Evolutionary conservation across 2,888 invertebrate species (phyloP).

Genomic region (Lypha dubia): DNA sequence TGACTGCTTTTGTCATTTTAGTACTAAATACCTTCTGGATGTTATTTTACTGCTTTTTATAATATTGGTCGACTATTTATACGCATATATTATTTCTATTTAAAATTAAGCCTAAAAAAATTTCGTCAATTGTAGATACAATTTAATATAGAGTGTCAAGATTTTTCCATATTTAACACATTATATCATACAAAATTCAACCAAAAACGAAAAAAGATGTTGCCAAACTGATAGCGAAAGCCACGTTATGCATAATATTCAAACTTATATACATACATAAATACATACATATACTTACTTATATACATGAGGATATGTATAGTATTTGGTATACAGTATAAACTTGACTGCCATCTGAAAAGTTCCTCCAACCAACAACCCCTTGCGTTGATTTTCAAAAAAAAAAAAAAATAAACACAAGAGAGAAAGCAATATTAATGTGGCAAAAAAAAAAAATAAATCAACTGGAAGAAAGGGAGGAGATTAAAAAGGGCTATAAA

Average conservation of each 20-base stretch:
- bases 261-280: neutral
- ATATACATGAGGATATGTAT: neutral
- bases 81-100: slow-evolving; percentile 32
- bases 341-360: slow-evolving; percentile 9
- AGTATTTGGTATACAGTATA: neutral
- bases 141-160: slow-evolving; percentile 40
- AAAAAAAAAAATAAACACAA: no score
- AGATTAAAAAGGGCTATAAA: slow-evolving; percentile 51
- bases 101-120: slow-evolving; percentile 44
- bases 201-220: slow-evolving; percentile 1
- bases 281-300: neutral
- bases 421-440: slow-evolving; percentile 27
- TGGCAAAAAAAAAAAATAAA: slow-evolving; percentile 61
- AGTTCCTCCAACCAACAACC: slow-evolving; percentile 27
- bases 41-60: slow-evolving; percentile 30
- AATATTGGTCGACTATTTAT: slow-evolving; percentile 29
- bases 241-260: neutral
- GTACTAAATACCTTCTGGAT: slow-evolving; percentile 21
- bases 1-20: slow-evolving; percentile 44
- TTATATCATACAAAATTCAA: slow-evolving; percentile 26
- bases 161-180: slow-evolving; percentile 43
- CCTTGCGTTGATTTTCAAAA: slow-evolving; percentile 22
- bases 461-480: slow-evolving; percentile 59
- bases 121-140: slow-evolving; percentile 13
- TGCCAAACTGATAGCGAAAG: slow-evolving; percentile 2